Conservation (phyloP, 2,888 invertebrate species). For the Netelia inedita region DNA sequence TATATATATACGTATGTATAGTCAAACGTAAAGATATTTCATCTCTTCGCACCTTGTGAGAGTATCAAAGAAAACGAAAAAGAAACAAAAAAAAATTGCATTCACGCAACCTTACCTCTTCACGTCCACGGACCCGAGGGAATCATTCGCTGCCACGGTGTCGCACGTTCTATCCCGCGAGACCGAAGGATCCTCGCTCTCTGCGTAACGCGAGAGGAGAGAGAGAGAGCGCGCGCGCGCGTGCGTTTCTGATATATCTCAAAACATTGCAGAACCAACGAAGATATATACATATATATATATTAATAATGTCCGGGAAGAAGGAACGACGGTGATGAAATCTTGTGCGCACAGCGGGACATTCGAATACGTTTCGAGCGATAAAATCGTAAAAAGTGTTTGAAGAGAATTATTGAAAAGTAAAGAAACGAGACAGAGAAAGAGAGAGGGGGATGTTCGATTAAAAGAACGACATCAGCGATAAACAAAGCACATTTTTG, state of each 20-base stretch:
- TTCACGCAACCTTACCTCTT: no score
- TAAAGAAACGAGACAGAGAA: not conserved
- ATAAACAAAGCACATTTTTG: no score
- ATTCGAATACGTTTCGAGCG: not conserved
- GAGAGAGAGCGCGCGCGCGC: slow-evolving; percentile 40
- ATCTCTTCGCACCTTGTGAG: slow-evolving; percentile 4
- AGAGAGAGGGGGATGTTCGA: not conserved
- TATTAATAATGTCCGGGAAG: slow-evolving; percentile 20
- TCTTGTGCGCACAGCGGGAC: not conserved
- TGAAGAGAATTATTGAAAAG: not conserved
- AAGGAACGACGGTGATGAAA: not conserved
- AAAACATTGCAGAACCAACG: slow-evolving; percentile 49
- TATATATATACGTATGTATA: slow-evolving; percentile 2
- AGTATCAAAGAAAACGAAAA: not conserved
- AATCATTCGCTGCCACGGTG: slow-evolving; percentile 8
- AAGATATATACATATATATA: not conserved
- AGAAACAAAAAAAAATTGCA: not conserved
- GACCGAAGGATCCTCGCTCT: no score
- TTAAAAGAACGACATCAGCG: not conserved
- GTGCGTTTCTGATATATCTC: slow-evolving; percentile 48
- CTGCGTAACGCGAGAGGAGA: slow-evolving; percentile 41
- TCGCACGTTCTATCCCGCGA: not conserved
- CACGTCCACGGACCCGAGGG: not conserved
- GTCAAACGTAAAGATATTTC: not conserved
- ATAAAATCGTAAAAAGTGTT: slow-evolving; percentile 20